Evolutionary conservation across 2,797 vertebrate species (phyloP), one percentile per base, ranked within the genome.

Genomic region (Todus mexicanus): DNA sequence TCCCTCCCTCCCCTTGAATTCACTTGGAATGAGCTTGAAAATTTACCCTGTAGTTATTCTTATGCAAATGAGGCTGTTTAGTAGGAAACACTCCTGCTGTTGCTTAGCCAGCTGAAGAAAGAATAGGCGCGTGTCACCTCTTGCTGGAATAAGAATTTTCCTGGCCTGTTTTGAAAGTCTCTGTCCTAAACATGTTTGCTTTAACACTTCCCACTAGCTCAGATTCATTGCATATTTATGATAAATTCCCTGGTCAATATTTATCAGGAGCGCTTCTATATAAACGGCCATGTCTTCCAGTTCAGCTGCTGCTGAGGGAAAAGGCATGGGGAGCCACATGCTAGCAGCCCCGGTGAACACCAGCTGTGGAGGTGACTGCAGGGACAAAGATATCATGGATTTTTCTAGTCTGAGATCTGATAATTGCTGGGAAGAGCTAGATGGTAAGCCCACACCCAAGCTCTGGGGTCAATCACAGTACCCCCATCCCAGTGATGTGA

Each of bases 11-110:
- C 90, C 88, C 96, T 96, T 96, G 97, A 97, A 97, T 98, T 96
- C 96, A 94, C 95, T 98, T 97, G 96, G 97, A 98, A 98, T 97
- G 96, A 97, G 97, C 97, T 97, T 97, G 96, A 97, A 97, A 97
- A 98, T 97, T 97, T 97, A 98, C 97, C 97, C 98, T 98, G 98
- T 98, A 98, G 97, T 98, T 98, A 98, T 97, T 97, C 95, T 97
- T 97, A 98, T 98, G 98, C 96, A 98, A 98, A 98, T 98, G 97
- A 98, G 97, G 95, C 96, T 98, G 98, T 98, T 98, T 97, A 98
- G 97, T 97, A 97, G 97, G 97, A 98, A 98, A 97, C 97, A 96
- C 94, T 96, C 97, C 97, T 5, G 96, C 97, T 93, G 83, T 92
- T 96, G 97, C 97, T 97, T 97, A 98, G 97, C 97, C 97, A 97